Percentiles rank a stretch among this genome's conserved stretches.
Evolutionary conservation across 2,113 vertebrate genomes (phyloP).

Genomic region (Crotalus helleri): DNA sequence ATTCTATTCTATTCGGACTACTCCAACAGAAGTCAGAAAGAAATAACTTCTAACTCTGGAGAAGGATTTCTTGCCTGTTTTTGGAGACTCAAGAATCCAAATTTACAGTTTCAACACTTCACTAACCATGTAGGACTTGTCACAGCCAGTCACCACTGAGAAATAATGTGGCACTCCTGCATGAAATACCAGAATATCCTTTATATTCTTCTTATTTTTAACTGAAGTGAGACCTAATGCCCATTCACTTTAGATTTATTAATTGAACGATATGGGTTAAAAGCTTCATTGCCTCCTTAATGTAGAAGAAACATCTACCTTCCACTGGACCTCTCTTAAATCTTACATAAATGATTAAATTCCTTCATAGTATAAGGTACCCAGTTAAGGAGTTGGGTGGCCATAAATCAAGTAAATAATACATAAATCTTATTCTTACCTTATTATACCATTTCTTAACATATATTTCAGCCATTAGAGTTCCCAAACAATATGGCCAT

Average conservation of each 20-base stretch:
- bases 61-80: background rate
- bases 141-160: background rate
- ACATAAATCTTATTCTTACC: background rate
- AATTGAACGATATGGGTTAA: background rate
- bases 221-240: background rate
- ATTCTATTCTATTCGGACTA: too few relatives aligned
- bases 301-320: slow-evolving; percentile 2
- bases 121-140: background rate
- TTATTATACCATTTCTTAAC: background rate
- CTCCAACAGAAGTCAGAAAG: background rate
- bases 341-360: slow-evolving; percentile 2
- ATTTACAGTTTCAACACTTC: background rate
- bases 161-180: background rate
- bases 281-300: background rate
- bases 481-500: background rate
- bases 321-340: slow-evolving; percentile 6
- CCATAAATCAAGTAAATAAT: background rate
- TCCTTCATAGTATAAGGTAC: background rate
- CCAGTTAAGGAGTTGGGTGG: background rate
- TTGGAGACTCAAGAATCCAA: background rate
- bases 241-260: background rate
- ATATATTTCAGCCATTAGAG: background rate
- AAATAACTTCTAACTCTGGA: background rate
- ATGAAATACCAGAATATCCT: background rate
- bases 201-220: background rate